Conservation (phyloP, 2,888 invertebrate genomes). For the Leucophora obtusa region DNA sequence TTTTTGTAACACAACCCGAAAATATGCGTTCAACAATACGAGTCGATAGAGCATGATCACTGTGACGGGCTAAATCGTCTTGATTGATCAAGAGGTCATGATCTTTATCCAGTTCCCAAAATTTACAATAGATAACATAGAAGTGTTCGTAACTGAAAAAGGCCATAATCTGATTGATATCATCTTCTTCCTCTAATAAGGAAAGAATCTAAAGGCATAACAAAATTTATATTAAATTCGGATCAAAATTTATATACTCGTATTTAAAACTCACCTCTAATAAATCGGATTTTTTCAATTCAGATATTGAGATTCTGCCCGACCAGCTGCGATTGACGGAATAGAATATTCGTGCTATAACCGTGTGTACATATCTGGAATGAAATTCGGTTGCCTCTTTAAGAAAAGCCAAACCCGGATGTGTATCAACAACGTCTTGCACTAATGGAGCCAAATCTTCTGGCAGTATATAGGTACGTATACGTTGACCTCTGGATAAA, state of each 20-base stretch:
- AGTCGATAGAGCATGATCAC: conserved; percentile 97
- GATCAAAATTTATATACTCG: neutral
- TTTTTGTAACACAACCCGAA: conserved; percentile 96
- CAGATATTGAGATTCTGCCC: conserved; percentile 91
- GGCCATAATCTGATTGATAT: conserved; percentile 95
- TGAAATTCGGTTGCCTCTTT: conserved; percentile 99
- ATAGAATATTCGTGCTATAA: conserved; percentile 98
- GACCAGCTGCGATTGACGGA: conserved; percentile 98
- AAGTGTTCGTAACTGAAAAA: conserved; percentile 99
- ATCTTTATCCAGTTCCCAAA: conserved; percentile 99
- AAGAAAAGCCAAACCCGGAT: conserved; percentile 97
- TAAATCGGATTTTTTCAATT: conserved; percentile 94
- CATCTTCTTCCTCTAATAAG: conserved; percentile 95
- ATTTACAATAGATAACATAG: conserved; percentile 99
- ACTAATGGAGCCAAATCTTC: conserved; percentile 96
- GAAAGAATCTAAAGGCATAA: conserved; percentile 82
- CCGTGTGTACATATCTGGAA: conserved; percentile 98
- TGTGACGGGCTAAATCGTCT: conserved; percentile 95
- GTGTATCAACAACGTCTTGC: conserved; percentile 98
- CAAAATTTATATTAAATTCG: neutral
- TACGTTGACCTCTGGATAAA: conserved; percentile 84
- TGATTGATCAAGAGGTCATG: conserved; percentile 98
- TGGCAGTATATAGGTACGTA: conserved; percentile 82
- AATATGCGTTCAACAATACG: conserved; percentile 98
- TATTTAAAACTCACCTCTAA: conserved; percentile 80